Evolutionary conservation across 2,797 vertebrate genomes (phyloP).

Genomic region (Moxostoma hubbsi): DNA sequence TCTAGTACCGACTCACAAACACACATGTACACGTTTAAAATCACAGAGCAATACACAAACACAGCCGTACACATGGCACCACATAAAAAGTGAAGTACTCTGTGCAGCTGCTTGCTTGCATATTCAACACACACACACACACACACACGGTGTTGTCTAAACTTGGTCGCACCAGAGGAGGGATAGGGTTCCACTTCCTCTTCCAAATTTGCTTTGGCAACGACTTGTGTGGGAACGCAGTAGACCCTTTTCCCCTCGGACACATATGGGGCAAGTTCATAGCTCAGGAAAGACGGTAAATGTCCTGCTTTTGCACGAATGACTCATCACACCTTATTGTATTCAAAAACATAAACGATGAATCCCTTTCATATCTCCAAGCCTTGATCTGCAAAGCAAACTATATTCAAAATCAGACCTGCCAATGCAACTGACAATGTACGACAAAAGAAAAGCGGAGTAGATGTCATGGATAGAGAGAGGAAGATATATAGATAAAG

Average conservation of each 20-base stretch:
- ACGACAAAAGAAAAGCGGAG: background rate
- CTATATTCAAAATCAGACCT: constrained; percentile 25
- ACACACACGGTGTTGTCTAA: constrained; percentile 36
- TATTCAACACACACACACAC: constrained; percentile 47
- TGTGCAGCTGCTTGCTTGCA: constrained; percentile 36
- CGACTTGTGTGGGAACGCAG: constrained; percentile 79
- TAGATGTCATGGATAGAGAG: constrained; percentile 48
- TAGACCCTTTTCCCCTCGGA: constrained; percentile 60
- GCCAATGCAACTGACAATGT: background rate
- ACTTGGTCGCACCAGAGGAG: constrained; percentile 61
- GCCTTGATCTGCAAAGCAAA: constrained; percentile 22
- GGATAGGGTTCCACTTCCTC: constrained; percentile 77
- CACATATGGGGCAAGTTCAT: constrained; percentile 53
- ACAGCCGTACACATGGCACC: background rate
- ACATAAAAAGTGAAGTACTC: constrained; percentile 38
- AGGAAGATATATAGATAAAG: constrained; percentile 35
- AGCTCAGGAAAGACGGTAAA: constrained; percentile 35
- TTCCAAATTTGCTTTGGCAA: constrained; percentile 81
- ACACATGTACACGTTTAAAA: constrained; percentile 32
- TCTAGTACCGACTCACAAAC: background rate
- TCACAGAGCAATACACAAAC: constrained; percentile 21
- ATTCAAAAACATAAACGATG: background rate
- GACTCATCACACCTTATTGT: background rate
- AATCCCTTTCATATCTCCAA: background rate
- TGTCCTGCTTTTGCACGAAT: constrained; percentile 14